phyloP scores from a whole-genome alignment of 2,797 vertebrate genomes.

The Myotis vivesi region DNA sequence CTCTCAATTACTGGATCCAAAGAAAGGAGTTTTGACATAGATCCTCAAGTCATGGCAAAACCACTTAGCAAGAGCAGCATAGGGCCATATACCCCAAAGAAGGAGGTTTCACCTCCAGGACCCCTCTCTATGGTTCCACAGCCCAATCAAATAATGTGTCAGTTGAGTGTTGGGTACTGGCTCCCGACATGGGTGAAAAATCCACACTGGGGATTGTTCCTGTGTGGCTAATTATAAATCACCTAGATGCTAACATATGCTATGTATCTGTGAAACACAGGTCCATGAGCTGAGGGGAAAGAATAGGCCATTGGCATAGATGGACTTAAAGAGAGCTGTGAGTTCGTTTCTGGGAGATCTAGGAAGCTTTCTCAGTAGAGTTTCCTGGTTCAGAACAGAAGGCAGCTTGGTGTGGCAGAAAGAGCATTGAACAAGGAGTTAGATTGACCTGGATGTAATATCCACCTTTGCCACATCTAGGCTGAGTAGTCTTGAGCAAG shows the following conservation, averaged over 20 bases:
- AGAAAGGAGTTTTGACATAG: slow-evolving; percentile 16
- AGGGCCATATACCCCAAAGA: background rate
- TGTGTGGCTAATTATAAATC: background rate
- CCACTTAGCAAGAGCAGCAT: background rate
- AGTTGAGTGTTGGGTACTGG: background rate
- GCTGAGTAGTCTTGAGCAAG: background rate
- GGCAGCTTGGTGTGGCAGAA: background rate
- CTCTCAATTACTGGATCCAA: background rate
- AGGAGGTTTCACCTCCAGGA: background rate
- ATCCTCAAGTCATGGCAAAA: slow-evolving; percentile 1
- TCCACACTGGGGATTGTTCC: background rate
- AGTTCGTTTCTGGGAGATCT: background rate
- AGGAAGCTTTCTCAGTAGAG: background rate
- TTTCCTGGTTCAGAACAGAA: background rate
- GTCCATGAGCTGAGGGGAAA: background rate
- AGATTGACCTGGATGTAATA: background rate
- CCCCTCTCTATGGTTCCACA: background rate
- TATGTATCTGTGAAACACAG: background rate
- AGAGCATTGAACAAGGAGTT: background rate
- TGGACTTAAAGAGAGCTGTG: background rate
- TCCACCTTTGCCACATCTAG: background rate
- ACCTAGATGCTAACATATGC: background rate
- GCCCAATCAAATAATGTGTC: background rate
- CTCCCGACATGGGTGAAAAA: background rate
- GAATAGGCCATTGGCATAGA: background rate